Evolutionary conservation across 2,113 vertebrate genomes (phyloP).

Genomic region (Sebastes schlegelii): DNA sequence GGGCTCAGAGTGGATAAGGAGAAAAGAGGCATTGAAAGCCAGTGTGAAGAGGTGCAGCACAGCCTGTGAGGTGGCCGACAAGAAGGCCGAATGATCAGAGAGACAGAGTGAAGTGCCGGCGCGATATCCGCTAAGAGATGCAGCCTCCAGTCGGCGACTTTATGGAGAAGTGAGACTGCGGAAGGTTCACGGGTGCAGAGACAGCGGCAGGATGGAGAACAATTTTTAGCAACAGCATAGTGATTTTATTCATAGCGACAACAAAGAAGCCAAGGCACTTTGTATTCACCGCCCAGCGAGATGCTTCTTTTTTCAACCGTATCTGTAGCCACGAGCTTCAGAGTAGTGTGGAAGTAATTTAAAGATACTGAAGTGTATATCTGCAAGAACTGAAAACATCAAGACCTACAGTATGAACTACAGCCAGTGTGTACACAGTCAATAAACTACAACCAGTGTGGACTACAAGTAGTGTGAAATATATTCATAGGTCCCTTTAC

Average conservation of each 20-base stretch:
- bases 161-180: neutral
- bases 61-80: neutral
- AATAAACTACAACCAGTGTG: slow-evolving; percentile 23
- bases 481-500: slow-evolving; percentile 51
- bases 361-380: slow-evolving; percentile 34
- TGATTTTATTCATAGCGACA: slow-evolving; percentile 44
- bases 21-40: neutral
- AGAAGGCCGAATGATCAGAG: slow-evolving; percentile 10
- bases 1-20: neutral
- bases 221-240: slow-evolving; percentile 6
- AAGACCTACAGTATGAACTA: slow-evolving; percentile 21
- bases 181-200: neutral
- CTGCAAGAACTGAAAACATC: slow-evolving; percentile 13
- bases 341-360: slow-evolving; percentile 44
- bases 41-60: slow-evolving; percentile 4
- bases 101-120: slow-evolving; percentile 5
- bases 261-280: slow-evolving; percentile 16
- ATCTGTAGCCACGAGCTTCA: slow-evolving; percentile 16
- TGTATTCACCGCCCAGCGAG: neutral
- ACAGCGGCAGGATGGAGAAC: neutral
- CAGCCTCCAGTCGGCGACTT: neutral
- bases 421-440: neutral
- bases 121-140: slow-evolving; percentile 27
- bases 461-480: slow-evolving; percentile 39
- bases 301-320: slow-evolving; percentile 33